Percentiles rank a stretch among this genome's conserved stretches.
phyloP scores from a whole-genome alignment of 2,797 vertebrate species.

The Epinephelus awoara region DNA sequence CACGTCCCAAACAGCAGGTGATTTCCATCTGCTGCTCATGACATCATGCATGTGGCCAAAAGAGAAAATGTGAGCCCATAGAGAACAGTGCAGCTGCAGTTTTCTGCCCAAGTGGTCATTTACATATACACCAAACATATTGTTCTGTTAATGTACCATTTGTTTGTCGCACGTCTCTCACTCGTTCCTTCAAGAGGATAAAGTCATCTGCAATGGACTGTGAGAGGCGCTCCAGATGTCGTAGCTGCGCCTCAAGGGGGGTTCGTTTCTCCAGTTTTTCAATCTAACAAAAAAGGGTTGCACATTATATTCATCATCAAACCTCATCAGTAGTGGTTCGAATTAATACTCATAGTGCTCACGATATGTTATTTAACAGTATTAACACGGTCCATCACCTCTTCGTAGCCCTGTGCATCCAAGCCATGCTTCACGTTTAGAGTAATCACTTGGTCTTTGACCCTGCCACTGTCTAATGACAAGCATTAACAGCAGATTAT shows the following conservation, averaged over 20 bases:
- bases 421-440: conserved; percentile 91
- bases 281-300: conserved; percentile 79
- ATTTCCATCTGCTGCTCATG: neutral
- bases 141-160: neutral
- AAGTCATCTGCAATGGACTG: conserved; percentile 88
- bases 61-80: neutral
- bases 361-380: neutral
- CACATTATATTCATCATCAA: neutral
- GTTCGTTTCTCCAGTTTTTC: conserved; percentile 89
- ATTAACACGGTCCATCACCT: conserved; percentile 75
- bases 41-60: neutral
- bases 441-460: conserved; percentile 88
- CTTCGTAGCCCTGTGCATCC: conserved; percentile 89
- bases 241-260: conserved; percentile 55
- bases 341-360: neutral
- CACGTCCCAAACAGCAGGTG: neutral
- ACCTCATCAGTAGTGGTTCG: neutral
- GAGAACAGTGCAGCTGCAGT: neutral
- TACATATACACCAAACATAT: conserved; percentile 62
- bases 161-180: conserved; percentile 88
- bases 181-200: conserved; percentile 89
- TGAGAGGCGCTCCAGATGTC: conserved; percentile 85
- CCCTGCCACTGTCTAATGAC: conserved; percentile 87
- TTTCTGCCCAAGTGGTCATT: conserved; percentile 8
- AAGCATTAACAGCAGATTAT: conserved; percentile 35